Evolutionary conservation across 2,888 invertebrate genomes (phyloP), one percentile per base, ranked within the genome.

Genomic region (Mythimna impura): DNA sequence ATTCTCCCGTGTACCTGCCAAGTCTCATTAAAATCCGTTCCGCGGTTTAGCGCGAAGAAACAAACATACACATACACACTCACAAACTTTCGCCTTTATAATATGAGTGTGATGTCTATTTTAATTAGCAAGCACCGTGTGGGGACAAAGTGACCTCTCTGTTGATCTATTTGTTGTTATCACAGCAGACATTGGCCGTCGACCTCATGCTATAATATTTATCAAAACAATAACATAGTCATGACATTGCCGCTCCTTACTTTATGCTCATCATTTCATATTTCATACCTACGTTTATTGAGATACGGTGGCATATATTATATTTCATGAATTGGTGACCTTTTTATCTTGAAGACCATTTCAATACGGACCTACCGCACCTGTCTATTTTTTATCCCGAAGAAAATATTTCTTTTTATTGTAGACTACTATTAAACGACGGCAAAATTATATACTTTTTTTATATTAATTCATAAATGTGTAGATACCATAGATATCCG

Each of bases 141-240:
- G 55, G 50, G 64, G 68, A 72, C 83, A 81, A 85, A 64, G 73
- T 85, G 83, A 86, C 85, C 86, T 74, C 72, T 73, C 76, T 78
- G 81, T 86, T 78, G 86, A 76, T 84, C 65, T 81, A 74, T 74
- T 43, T 67, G 22, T 62, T 67, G 74, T 79, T 86, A 85, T 86
- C 87, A 60, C 50, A 36, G 62, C 68, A 83, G 83, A 74, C 87
- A 80, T 84, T 86, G 85, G 87, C 85, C 85, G 86, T 62, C 77
- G 85, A 87, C 87, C 87, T 78, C 66, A 43, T 43, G 55, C 63
- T 74, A 74, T 73, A 82, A 80, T 83, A 82, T 86, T 87, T 87
- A 89, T 89, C 86, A 88, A 86, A 86, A 85, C 86, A 87, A 80
- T 85, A 77, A 81, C 77, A 79, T 72, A 80, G 47, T 85, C 80